These are phyloP conservation scores for Ceratina calcarata DNA, from an alignment of 1,140 invertebrate species.

Conservation along the genomic window DNA sequence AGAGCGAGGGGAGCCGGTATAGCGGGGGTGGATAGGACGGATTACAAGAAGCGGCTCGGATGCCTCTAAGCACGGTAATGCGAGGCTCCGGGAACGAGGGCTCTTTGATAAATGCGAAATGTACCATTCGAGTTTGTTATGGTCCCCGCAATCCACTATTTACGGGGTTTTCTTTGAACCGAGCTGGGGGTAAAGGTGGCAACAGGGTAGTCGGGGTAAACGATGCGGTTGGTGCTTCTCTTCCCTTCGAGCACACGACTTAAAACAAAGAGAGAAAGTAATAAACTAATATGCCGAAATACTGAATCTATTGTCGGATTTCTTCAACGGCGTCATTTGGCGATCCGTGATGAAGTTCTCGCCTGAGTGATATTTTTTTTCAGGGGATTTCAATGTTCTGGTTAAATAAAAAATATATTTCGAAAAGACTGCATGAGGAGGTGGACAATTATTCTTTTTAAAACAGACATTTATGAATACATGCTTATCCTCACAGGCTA, in stretches of 20 bases:
- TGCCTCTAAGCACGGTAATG: constrained; percentile 64
- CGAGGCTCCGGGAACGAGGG: constrained; percentile 56
- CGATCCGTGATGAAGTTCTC: background rate
- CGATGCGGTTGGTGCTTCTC: constrained; percentile 55
- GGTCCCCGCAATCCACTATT: constrained; percentile 64
- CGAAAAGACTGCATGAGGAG: background rate
- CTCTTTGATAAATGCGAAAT: constrained; percentile 69
- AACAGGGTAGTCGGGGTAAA: constrained; percentile 44
- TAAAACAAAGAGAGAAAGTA: constrained; percentile 36
- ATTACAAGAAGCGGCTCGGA: constrained; percentile 67
- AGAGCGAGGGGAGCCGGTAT: constrained; percentile 2
- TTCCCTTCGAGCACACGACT: background rate
- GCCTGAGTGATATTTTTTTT: background rate
- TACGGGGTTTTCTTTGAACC: constrained; percentile 66
- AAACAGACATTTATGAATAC: background rate
- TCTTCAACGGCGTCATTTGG: background rate
- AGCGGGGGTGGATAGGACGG: constrained; percentile 51
- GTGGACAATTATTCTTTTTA: background rate
- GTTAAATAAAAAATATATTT: background rate
- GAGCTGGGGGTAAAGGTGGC: constrained; percentile 46
- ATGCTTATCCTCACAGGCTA: background rate
- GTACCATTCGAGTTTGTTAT: constrained; percentile 68
- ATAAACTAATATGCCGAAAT: constrained; percentile 19
- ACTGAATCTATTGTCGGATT: constrained; percentile 6
- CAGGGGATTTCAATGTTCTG: too few species aligned